Conservation (phyloP, 1,140 invertebrate species). For the Drosophila rufa region DNA sequence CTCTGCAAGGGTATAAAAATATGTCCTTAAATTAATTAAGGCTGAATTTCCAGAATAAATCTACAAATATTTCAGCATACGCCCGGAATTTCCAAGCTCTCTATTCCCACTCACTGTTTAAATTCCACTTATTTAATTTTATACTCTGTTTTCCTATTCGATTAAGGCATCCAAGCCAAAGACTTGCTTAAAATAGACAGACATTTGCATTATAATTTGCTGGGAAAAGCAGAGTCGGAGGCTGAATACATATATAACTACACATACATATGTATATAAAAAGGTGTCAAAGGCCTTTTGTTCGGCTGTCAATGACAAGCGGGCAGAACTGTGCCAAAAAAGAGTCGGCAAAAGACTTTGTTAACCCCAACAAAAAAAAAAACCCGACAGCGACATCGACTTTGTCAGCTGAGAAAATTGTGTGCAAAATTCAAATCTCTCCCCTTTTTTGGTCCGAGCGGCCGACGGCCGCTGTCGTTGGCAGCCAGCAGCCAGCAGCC, state of each 20-base stretch:
- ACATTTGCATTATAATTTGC: constrained; percentile 74
- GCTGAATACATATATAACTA: constrained; percentile 13
- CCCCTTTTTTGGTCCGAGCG: constrained; percentile 22
- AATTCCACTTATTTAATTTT: background rate
- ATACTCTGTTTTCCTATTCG: constrained; percentile 9
- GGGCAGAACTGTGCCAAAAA: constrained; percentile 71
- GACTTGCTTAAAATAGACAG: constrained; percentile 28
- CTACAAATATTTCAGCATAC: background rate
- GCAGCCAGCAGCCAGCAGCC: constrained; percentile 31
- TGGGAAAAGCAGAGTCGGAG: constrained; percentile 1
- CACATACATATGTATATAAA: constrained; percentile 25
- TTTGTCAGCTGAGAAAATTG: constrained; percentile 57
- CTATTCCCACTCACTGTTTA: background rate
- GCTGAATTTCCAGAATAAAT: no score
- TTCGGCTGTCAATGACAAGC: constrained; percentile 76
- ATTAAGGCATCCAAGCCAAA: constrained; percentile 7
- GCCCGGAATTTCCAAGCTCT: background rate
- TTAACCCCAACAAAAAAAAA: constrained; percentile 55
- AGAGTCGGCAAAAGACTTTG: constrained; percentile 67
- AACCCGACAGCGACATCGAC: constrained; percentile 31
- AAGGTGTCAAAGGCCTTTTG: constrained; percentile 79
- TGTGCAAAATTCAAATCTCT: constrained; percentile 79
- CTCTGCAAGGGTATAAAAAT: no score
- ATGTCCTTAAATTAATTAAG: background rate
- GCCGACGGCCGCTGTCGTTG: constrained; percentile 34